Percentiles rank a stretch among this genome's conserved stretches.
These are phyloP conservation scores for Isotomurus palustris DNA, from an alignment of 2,888 invertebrate species.

Conservation along the genomic window DNA sequence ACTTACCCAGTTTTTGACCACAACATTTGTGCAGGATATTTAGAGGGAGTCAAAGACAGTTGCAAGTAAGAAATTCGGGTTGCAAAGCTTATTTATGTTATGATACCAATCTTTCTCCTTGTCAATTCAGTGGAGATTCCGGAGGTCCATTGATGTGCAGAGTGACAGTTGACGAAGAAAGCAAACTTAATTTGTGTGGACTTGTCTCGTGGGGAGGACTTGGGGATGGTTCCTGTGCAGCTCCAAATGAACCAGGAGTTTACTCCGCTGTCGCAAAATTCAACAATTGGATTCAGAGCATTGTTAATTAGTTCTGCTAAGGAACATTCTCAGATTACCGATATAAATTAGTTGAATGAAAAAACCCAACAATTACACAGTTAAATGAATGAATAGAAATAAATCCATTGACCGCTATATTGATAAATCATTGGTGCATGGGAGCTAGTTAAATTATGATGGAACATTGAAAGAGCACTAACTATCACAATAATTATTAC, in stretches of 20 bases:
- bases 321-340: too few species aligned
- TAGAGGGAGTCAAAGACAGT: not conserved
- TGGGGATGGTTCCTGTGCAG: not conserved
- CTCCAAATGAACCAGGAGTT: not conserved
- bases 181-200: not conserved
- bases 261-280: not conserved
- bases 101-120: too few species aligned
- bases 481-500: too few species aligned
- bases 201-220: not conserved
- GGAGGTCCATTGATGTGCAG: not conserved
- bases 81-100: not conserved
- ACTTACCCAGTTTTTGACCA: conserved; percentile 1
- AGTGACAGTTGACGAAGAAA: not conserved
- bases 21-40: conserved; percentile 9
- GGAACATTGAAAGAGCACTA: too few species aligned
- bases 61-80: not conserved
- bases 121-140: not conserved
- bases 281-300: not conserved
- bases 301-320: too few species aligned
- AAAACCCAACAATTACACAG: too few species aligned
- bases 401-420: too few species aligned
- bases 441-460: too few species aligned
- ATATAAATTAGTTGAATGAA: too few species aligned
- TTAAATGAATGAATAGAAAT: too few species aligned
- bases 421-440: too few species aligned